Conservation (phyloP, 2,113 vertebrate genomes). For the Brachyistius frenatus region DNA sequence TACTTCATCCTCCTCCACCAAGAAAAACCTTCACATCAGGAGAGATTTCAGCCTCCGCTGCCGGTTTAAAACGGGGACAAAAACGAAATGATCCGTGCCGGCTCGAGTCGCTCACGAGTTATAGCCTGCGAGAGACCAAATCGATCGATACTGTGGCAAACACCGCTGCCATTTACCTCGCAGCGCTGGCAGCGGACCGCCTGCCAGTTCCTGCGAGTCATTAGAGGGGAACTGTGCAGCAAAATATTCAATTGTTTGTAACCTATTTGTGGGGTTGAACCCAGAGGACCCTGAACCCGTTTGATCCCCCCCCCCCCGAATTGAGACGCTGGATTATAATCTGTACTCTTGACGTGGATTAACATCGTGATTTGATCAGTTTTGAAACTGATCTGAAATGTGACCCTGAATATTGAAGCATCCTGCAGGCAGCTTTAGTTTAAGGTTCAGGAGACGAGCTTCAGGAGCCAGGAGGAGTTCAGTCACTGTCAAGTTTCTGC, state of each 20-base stretch:
- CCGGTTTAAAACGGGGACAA: conserved; percentile 22
- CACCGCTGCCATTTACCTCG: conserved; percentile 72
- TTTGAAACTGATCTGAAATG: too few species aligned
- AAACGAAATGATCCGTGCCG: conserved; percentile 33
- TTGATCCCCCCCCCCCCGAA: conserved; percentile 16
- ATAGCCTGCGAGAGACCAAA: conserved; percentile 32
- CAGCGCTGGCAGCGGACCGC: conserved; percentile 45
- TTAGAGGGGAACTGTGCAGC: conserved; percentile 19
- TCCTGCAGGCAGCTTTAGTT: too few species aligned
- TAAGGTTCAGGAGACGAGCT: too few species aligned
- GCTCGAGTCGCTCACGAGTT: conserved; percentile 60
- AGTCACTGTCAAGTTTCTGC: too few species aligned
- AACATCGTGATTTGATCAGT: too few species aligned
- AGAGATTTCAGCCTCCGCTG: background rate
- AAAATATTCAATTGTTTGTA: conserved; percentile 14
- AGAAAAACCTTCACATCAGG: background rate
- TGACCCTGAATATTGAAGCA: too few species aligned
- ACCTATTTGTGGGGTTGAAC: conserved; percentile 20
- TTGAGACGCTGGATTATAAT: background rate
- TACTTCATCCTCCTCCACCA: background rate
- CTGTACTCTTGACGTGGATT: background rate
- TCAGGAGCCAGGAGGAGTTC: too few species aligned
- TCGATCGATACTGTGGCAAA: conserved; percentile 70
- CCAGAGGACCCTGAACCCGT: conserved; percentile 30
- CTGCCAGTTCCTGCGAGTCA: conserved; percentile 40